Conservation (phyloP, 2,888 invertebrate species). For the Dyspetes luteomarginatus region DNA sequence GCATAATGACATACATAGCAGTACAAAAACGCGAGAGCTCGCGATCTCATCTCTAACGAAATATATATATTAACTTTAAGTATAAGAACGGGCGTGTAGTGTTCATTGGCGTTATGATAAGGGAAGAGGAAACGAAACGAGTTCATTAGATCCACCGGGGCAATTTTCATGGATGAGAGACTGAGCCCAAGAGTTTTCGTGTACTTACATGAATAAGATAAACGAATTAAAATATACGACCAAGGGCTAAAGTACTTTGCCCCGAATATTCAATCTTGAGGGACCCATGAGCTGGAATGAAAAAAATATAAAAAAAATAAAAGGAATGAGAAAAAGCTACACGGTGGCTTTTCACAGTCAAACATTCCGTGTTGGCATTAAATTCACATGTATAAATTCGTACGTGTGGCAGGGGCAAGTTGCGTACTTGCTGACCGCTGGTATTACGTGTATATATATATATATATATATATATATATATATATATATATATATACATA, state of each 20-base stretch:
- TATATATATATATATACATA: constrained; percentile 7
- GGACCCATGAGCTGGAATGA: not conserved
- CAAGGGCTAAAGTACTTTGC: not conserved
- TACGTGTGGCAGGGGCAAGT: constrained; percentile 19
- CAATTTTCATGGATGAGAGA: constrained; percentile 55
- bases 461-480: constrained; percentile 9
- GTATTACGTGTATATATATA: constrained; percentile 6
- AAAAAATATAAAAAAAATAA: constrained; percentile 1
- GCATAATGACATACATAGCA: constrained; percentile 28
- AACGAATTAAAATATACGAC: constrained; percentile 49
- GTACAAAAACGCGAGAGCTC: constrained; percentile 6
- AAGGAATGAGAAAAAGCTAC: constrained; percentile 7
- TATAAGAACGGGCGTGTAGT: constrained; percentile 32
- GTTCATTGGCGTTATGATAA: constrained; percentile 57
- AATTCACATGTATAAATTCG: constrained; percentile 41
- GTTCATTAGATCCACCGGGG: constrained; percentile 56
- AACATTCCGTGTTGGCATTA: constrained; percentile 32
- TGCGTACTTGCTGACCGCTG: constrained; percentile 26
- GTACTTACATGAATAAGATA: constrained; percentile 62
- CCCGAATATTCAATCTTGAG: constrained; percentile 42
- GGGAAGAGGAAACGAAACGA: constrained; percentile 58
- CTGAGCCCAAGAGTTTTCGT: constrained; percentile 56
- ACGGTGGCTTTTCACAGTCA: constrained; percentile 23
- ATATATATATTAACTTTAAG: constrained; percentile 28
- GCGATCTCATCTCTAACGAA: constrained; percentile 42